These are phyloP conservation scores for Globodera rostochiensis DNA, from an alignment of 1,140 invertebrate genomes.

Conservation along the genomic window DNA sequence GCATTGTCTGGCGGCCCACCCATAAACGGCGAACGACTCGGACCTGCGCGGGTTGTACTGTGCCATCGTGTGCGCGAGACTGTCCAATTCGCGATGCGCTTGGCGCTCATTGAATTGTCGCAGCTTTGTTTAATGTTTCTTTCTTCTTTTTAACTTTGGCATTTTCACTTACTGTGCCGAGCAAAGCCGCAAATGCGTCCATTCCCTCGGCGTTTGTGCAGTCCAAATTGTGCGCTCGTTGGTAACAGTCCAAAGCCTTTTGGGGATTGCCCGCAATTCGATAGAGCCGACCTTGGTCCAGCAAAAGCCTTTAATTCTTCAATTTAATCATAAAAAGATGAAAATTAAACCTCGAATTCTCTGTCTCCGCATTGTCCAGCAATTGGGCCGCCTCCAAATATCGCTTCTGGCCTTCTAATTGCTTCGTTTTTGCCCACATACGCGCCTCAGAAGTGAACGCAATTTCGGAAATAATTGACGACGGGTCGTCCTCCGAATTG, in stretches of 20 bases:
- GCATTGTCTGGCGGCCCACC: conserved; percentile 19
- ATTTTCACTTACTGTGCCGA: conserved; percentile 16
- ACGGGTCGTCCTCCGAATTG: background rate
- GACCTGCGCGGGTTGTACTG: conserved; percentile 17
- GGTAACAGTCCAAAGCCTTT: conserved; percentile 23
- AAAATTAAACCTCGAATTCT: background rate
- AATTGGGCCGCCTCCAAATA: conserved; percentile 19
- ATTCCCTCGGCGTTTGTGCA: conserved; percentile 28
- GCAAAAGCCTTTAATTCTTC: conserved; percentile 10
- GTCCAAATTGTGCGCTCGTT: conserved; percentile 20
- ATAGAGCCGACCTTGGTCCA: conserved; percentile 21
- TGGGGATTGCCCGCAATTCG: conserved; percentile 21
- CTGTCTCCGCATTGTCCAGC: background rate
- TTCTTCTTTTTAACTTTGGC: background rate
- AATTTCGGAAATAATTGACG: conserved; percentile 14
- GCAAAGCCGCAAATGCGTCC: conserved; percentile 23
- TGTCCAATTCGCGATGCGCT: conserved; percentile 19
- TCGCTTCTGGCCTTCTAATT: conserved; percentile 15
- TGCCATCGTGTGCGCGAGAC: conserved; percentile 15
- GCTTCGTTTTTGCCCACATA: conserved; percentile 8
- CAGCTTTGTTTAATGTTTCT: background rate
- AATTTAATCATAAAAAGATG: background rate
- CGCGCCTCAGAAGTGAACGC: background rate
- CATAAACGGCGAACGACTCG: conserved; percentile 15
- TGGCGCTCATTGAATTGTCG: conserved; percentile 7